These are phyloP conservation scores for Engystomops pustulosus DNA, from an alignment of 2,113 vertebrate species.

Conservation along the genomic window DNA sequence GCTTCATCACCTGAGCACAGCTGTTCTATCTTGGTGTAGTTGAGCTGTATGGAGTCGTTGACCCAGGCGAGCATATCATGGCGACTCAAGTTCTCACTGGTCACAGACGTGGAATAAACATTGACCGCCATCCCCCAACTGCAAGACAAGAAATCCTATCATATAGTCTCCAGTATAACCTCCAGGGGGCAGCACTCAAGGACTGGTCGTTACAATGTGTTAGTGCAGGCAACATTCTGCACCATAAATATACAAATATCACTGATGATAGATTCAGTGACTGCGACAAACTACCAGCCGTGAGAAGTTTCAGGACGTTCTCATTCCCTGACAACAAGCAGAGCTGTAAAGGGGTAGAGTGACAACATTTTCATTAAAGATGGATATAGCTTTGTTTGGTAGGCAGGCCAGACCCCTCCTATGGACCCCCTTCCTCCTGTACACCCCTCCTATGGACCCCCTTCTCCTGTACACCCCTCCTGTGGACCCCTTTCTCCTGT, in stretches of 20 bases:
- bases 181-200: neutral
- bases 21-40: conserved; percentile 94
- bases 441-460: too few relatives aligned
- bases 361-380: too few relatives aligned
- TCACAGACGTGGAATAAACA: conserved; percentile 96
- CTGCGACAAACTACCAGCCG: neutral
- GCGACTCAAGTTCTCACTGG: conserved; percentile 93
- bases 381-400: too few relatives aligned
- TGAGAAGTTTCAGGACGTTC: too few relatives aligned
- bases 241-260: too few relatives aligned
- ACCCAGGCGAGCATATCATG: conserved; percentile 98
- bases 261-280: too few relatives aligned
- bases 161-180: neutral
- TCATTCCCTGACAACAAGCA: neutral
- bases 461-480: too few relatives aligned
- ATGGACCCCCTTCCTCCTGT: too few relatives aligned
- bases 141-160: conserved; percentile 38
- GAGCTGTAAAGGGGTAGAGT: neutral
- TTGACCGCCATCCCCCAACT: conserved; percentile 97
- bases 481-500: too few relatives aligned
- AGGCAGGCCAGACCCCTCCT: too few relatives aligned
- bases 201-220: neutral
- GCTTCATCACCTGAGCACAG: conserved; percentile 85
- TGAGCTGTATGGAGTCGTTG: conserved; percentile 94
- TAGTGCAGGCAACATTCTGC: neutral